Conservation (phyloP, 1,140 invertebrate genomes). For the Leptinotarsa defecta region DNA sequence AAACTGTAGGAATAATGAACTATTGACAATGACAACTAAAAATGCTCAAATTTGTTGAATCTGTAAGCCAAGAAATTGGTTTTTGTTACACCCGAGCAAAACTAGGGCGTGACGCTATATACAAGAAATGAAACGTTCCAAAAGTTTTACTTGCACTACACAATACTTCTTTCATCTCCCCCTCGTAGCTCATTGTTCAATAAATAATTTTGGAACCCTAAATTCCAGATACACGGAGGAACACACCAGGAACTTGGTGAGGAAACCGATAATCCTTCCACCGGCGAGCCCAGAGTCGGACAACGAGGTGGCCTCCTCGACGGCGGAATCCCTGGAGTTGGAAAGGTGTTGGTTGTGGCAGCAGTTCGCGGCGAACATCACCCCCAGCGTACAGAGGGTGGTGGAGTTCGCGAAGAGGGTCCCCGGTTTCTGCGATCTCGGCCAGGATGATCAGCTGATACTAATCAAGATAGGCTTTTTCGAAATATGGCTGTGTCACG, state of each 20-base stretch:
- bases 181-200: no score
- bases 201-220: neutral
- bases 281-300: constrained; percentile 47
- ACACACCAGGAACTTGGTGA: constrained; percentile 70
- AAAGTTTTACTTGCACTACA: no score
- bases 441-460: constrained; percentile 92
- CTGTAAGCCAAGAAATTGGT: no score
- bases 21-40: no score
- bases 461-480: constrained; percentile 96
- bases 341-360: constrained; percentile 77
- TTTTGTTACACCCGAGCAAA: no score
- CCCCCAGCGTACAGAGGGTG: constrained; percentile 86
- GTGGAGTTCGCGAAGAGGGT: constrained; percentile 93
- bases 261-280: constrained; percentile 74
- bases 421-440: constrained; percentile 84
- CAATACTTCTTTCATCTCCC: no score
- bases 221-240: constrained; percentile 78
- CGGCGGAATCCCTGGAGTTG: constrained; percentile 68
- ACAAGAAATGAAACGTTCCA: no score
- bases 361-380: constrained; percentile 76
- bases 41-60: no score
- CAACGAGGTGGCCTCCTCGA: constrained; percentile 67
- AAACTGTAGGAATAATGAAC: no score
- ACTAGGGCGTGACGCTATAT: no score
- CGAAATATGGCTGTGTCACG: constrained; percentile 92